Evolutionary conservation across 2,888 invertebrate species (phyloP).

Genomic region (Bembecia ichneumoniformis): DNA sequence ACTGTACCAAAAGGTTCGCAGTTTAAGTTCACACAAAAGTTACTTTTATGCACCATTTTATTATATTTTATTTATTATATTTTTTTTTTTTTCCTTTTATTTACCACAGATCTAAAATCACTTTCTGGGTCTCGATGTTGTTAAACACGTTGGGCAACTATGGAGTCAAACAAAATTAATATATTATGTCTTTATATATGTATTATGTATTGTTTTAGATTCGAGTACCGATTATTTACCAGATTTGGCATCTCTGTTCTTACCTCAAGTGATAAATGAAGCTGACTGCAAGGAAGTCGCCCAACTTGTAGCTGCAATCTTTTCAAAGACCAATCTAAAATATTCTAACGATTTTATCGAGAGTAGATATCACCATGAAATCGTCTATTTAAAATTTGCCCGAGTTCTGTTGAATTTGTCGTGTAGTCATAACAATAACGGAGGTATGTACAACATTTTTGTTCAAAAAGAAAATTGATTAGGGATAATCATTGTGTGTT

Average conservation of each 20-base stretch:
- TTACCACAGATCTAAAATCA: no score
- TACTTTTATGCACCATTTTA: no score
- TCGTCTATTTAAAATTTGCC: constrained; percentile 47
- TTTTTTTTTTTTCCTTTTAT: no score
- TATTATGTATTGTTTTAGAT: constrained; percentile 28
- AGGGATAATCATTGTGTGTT: no score
- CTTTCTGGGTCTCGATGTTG: no score
- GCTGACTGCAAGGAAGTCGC: constrained; percentile 38
- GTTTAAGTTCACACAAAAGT: no score
- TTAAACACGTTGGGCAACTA: no score
- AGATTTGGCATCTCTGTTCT: constrained; percentile 38
- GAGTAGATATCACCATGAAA: constrained; percentile 34
- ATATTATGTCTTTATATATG: no score
- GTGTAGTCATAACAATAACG: constrained; percentile 40
- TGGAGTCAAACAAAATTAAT: no score
- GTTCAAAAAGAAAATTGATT: neutral
- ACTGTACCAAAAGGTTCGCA: no score
- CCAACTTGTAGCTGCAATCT: constrained; percentile 43
- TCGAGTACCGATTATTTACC: constrained; percentile 46
- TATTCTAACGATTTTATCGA: constrained; percentile 15
- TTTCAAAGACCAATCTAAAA: constrained; percentile 33
- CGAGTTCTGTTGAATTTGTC: constrained; percentile 40
- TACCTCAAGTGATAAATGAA: constrained; percentile 37
- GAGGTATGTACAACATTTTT: constrained; percentile 28
- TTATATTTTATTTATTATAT: no score